A percentile compares a stretch with the other conserved stretches of the same genome.
Evolutionary conservation across 1,140 invertebrate species (phyloP).

Genomic region (Stenopsyche tienmushanensis): DNA sequence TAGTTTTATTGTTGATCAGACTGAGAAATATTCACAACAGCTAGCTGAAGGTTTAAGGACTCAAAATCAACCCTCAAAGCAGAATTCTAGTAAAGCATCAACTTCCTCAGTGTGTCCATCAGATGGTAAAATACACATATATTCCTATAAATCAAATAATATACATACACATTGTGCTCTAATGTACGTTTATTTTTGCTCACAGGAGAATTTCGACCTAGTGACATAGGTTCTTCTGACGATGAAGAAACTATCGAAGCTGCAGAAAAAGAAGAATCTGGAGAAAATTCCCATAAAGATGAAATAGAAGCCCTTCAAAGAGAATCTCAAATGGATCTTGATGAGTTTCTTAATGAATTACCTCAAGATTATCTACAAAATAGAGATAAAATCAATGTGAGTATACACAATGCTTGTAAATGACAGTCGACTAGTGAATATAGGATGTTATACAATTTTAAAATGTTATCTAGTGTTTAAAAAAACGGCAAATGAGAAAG

Average conservation of each 20-base stretch:
- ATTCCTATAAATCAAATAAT: not conserved
- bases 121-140: constrained; percentile 48
- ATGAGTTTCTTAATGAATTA: constrained; percentile 76
- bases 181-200: constrained; percentile 23
- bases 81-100: constrained; percentile 53
- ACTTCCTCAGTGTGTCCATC: constrained; percentile 53
- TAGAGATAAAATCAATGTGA: constrained; percentile 59
- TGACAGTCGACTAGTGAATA: too few species aligned
- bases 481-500: too few species aligned
- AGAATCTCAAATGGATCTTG: constrained; percentile 89
- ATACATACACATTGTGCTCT: not conserved
- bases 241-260: constrained; percentile 96
- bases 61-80: constrained; percentile 48
- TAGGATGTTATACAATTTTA: too few species aligned
- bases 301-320: constrained; percentile 86
- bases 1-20: constrained; percentile 98
- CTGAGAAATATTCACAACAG: constrained; percentile 94
- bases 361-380: constrained; percentile 76
- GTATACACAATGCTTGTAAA: too few species aligned
- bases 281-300: constrained; percentile 64
- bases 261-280: constrained; percentile 75
- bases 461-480: too few species aligned
- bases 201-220: constrained; percentile 78
- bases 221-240: constrained; percentile 74
- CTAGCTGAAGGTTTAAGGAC: constrained; percentile 76